Conservation (phyloP, 2,113 vertebrate genomes). For the Lasiurus cinereus region DNA sequence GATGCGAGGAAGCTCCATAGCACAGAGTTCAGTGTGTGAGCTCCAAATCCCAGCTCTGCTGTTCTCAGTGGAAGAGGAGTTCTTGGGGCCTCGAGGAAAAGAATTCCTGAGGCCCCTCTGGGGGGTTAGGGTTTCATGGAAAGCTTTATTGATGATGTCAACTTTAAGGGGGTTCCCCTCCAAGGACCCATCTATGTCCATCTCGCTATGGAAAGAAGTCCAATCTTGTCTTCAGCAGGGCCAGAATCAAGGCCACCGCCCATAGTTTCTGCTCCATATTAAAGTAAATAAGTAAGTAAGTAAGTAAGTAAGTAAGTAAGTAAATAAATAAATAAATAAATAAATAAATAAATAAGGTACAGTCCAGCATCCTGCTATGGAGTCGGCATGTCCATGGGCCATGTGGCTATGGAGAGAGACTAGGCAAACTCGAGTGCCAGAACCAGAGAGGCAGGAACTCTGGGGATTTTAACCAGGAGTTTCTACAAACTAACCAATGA, state of each 20-base stretch:
- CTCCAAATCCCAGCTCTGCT: not conserved
- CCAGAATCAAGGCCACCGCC: no score
- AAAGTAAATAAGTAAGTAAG: not conserved
- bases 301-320: no score
- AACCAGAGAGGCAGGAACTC: not conserved
- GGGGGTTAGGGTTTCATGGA: not conserved
- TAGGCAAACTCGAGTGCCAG: not conserved
- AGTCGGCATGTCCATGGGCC: not conserved
- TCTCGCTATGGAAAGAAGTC: not conserved
- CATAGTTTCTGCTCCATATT: not conserved
- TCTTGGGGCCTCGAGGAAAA: not conserved
- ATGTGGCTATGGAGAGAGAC: not conserved
- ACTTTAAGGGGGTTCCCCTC: not conserved
- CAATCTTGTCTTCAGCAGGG: not conserved
- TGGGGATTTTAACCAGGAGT: not conserved
- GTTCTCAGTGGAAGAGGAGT: not conserved
- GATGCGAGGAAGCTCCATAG: not conserved
- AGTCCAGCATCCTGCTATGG: not conserved
- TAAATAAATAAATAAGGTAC: not conserved
- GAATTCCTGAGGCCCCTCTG: not conserved
- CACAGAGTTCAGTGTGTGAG: no score
- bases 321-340: not conserved
- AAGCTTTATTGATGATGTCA: not conserved
- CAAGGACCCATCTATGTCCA: not conserved
- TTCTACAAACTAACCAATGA: not conserved